Evolutionary conservation across 1,140 invertebrate species (phyloP).

Genomic region (Dendrolimus punctatus): DNA sequence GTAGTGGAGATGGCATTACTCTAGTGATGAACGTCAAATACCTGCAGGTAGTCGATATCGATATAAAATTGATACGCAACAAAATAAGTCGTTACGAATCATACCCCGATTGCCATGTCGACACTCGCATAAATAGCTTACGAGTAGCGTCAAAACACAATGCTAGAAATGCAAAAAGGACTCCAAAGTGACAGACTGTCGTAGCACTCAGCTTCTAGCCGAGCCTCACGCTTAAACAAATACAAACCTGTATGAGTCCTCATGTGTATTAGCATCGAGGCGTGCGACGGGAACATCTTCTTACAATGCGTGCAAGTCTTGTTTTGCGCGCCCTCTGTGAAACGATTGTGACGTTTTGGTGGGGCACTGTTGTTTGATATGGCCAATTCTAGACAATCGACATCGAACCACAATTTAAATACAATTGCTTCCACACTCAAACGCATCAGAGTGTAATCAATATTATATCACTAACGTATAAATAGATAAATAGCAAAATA

Average conservation of each 20-base stretch:
- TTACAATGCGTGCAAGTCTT: slow-evolving; percentile 81
- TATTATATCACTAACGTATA: too few relatives aligned
- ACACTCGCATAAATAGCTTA: too few relatives aligned
- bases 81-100: too few relatives aligned
- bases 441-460: slow-evolving; percentile 11
- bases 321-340: slow-evolving; percentile 75
- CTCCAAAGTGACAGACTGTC: neutral
- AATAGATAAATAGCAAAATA: too few relatives aligned
- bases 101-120: too few relatives aligned
- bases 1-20: too few relatives aligned
- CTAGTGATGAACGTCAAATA: too few relatives aligned
- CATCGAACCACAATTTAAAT: slow-evolving; percentile 57
- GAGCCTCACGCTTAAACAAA: neutral
- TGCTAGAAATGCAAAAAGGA: too few relatives aligned
- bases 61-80: too few relatives aligned
- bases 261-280: slow-evolving; percentile 83
- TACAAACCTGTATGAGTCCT: slow-evolving; percentile 77
- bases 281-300: slow-evolving; percentile 83
- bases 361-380: slow-evolving; percentile 82
- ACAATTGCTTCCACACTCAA: slow-evolving; percentile 27
- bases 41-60: too few relatives aligned
- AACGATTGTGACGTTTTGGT: slow-evolving; percentile 73
- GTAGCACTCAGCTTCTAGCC: neutral
- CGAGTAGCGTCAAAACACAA: too few relatives aligned
- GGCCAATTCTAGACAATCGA: slow-evolving; percentile 78